Evolutionary conservation across 2,113 vertebrate genomes (phyloP).

Genomic region (Scomber colias): DNA sequence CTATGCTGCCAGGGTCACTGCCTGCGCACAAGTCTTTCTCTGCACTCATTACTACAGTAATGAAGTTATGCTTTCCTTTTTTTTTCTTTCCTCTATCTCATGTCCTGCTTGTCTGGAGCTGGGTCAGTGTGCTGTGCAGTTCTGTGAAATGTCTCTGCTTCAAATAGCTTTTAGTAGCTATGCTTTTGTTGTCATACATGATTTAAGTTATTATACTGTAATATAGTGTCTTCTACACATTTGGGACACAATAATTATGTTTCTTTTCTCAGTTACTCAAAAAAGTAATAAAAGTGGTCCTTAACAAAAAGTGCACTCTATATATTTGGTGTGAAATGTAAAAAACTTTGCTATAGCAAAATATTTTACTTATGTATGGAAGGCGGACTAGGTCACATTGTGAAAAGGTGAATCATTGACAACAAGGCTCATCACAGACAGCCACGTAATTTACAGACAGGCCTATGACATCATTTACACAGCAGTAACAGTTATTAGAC

Average conservation of each 20-base stretch:
- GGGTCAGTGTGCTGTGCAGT: constrained; percentile 37
- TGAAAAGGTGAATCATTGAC: constrained; percentile 65
- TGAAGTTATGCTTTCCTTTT: constrained; percentile 70
- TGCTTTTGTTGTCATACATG: constrained; percentile 14
- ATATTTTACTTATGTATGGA: constrained; percentile 18
- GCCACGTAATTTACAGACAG: constrained; percentile 67
- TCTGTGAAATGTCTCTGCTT: constrained; percentile 49
- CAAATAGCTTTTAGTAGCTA: constrained; percentile 34
- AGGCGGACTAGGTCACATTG: constrained; percentile 28
- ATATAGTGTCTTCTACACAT: background rate
- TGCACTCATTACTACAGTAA: constrained; percentile 74
- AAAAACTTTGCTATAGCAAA: constrained; percentile 1
- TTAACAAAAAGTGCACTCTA: background rate
- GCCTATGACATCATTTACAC: constrained; percentile 79
- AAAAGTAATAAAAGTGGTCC: constrained; percentile 7
- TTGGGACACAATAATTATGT: background rate
- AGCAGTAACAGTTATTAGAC: constrained; percentile 79
- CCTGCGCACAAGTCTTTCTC: constrained; percentile 67
- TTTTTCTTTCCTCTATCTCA: constrained; percentile 31
- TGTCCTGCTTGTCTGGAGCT: constrained; percentile 51
- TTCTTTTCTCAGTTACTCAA: background rate
- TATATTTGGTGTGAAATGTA: constrained; percentile 9
- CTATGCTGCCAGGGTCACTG: constrained; percentile 67
- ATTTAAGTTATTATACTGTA: constrained; percentile 6
- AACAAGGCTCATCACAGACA: constrained; percentile 55